Percentiles rank a stretch among this genome's conserved stretches.
These are phyloP conservation scores for Hemicentrotus pulcherrimus DNA, from an alignment of 35 echinoderm and acorn worm species.

Conservation along the genomic window DNA sequence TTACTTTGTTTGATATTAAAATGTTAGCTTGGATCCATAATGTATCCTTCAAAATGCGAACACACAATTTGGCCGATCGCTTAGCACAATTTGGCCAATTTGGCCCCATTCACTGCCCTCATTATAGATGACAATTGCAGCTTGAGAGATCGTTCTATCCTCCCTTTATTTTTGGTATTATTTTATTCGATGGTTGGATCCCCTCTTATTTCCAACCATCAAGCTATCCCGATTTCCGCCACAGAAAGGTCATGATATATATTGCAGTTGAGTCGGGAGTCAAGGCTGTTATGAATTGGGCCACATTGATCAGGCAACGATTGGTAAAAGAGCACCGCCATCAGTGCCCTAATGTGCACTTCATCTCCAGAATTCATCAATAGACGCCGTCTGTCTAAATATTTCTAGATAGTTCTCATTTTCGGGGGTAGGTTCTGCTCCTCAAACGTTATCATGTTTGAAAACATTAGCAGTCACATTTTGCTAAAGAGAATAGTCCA, in stretches of 20 bases:
- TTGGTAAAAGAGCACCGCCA: constrained; percentile 20
- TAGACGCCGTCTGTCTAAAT: neutral
- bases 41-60: constrained; percentile 29
- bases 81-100: constrained; percentile 33
- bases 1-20: neutral
- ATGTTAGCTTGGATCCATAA: constrained; percentile 18
- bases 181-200: neutral
- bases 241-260: constrained; percentile 18
- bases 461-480: neutral
- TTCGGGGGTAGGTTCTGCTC: neutral
- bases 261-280: neutral
- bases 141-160: neutral
- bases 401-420: neutral
- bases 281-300: constrained; percentile 7
- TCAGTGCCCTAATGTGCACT: constrained; percentile 27
- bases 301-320: neutral
- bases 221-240: neutral
- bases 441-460: neutral
- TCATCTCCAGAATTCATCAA: neutral
- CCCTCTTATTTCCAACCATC: neutral
- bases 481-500: neutral
- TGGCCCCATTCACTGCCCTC: neutral
- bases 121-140: constrained; percentile 22
- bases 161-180: neutral
- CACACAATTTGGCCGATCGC: constrained; percentile 24